A percentile compares a stretch with the other conserved stretches of the same genome.
Conservation (phyloP, 2,888 invertebrate species). For the Cheilosia vulpina region DNA sequence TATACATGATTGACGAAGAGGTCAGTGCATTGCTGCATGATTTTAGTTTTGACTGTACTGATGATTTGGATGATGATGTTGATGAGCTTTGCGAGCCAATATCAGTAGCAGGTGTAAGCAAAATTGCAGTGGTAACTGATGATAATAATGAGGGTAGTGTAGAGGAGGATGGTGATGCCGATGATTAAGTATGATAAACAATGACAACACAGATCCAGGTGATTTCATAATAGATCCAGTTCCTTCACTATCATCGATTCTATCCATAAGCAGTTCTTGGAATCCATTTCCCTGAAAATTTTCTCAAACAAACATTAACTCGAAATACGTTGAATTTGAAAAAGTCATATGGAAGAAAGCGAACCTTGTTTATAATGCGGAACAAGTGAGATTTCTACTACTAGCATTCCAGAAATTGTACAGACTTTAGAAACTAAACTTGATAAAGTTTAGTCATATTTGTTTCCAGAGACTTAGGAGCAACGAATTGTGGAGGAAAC, state of each 20-base stretch:
- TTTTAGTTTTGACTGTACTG: too few relatives aligned
- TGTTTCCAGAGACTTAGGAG: too few relatives aligned
- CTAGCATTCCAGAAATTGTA: too few relatives aligned
- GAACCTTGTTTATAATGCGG: background rate
- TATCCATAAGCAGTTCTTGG: slow-evolving; percentile 1
- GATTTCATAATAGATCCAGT: background rate
- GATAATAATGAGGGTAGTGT: background rate
- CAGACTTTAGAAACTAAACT: too few relatives aligned
- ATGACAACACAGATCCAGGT: background rate
- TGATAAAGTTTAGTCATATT: too few relatives aligned
- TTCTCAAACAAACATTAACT: background rate
- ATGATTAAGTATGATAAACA: background rate
- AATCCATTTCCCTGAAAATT: slow-evolving; percentile 2
- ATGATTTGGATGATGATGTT: too few relatives aligned
- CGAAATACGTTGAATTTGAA: slow-evolving; percentile 6
- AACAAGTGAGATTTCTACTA: background rate
- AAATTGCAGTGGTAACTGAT: background rate
- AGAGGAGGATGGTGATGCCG: background rate
- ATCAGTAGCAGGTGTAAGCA: too few relatives aligned
- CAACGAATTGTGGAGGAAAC: too few relatives aligned
- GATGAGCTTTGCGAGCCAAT: too few relatives aligned
- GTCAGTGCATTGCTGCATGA: too few relatives aligned
- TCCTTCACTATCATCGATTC: slow-evolving; percentile 9
- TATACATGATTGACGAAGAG: too few relatives aligned
- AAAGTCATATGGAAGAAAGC: background rate